Base-by-base conservation (phyloP, 2,797 vertebrate genomes). In the Pyrocephalus nanus region DNA sequence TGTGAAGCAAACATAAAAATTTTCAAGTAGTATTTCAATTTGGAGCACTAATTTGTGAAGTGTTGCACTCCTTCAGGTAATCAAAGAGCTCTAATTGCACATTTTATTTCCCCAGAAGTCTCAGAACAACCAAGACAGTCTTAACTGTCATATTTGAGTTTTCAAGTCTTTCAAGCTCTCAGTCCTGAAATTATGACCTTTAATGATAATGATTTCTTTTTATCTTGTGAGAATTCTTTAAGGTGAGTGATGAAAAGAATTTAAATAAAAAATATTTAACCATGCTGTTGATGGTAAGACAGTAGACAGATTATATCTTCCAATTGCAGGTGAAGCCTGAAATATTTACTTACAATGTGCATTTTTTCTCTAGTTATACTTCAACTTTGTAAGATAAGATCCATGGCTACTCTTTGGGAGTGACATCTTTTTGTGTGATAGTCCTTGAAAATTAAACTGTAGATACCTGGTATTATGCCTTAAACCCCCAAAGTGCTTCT, bases 181-280 rank as follows among this genome's bases (percentile, higher is more conserved):
- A 29, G 7, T 26, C 45, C 82, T 15, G 38, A 80, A 86, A 74
- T 61, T 3, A 2, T 36, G 58, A 90, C 38, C 40, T 16, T 74
- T 57, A 85, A 79, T 55, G 38, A 43, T 62, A 78, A 70, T 67
- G 12, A 58, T 79, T 92, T 91, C n/a, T 84, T 92, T 94, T 84
- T 67, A 73, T 61, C 72, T 72, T 69, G 4, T 62, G 34, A 87
- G 19, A 3, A 4, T 85, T 91, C 45, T 92, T 73, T 60, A 89
- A 73, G 64, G 70, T 66, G 30, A 74, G n/a, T 74, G 45, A 83
- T 93, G 36, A 83, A 92, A 95, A 94, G 57, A 77, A 77, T 70
- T 86, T 71, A 45, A 76, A 34, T 48, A 25, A 48, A 48, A 92
- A 71, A 21, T 62, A 50, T 54, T 91, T 82, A 79, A 73, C 42